Conservation (phyloP, 2,113 vertebrate genomes). For the Nothocercus nigrocapillus region DNA sequence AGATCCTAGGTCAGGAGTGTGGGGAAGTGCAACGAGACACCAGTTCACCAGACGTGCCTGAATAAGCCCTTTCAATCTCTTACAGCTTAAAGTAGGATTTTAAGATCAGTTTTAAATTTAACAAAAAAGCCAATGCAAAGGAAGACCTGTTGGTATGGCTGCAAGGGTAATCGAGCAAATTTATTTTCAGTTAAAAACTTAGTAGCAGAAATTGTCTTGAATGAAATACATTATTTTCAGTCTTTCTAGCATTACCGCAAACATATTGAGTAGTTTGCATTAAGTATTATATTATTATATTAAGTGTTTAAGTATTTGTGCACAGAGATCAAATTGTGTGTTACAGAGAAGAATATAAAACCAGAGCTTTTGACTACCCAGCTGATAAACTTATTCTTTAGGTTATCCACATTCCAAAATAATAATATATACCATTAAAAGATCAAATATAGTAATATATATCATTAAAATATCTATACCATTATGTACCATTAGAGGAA, state of each 20-base stretch:
- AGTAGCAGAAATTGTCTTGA: not conserved
- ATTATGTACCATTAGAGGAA: not conserved
- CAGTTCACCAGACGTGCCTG: not conserved
- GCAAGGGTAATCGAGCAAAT: not conserved
- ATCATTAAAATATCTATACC: too few species aligned
- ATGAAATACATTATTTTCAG: not conserved
- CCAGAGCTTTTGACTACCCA: not conserved
- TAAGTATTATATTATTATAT: too few species aligned
- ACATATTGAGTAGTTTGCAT: not conserved
- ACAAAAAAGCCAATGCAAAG: not conserved
- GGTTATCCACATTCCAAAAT: not conserved
- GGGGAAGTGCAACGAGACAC: not conserved
- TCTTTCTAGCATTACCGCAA: not conserved
- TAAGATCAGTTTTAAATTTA: not conserved
- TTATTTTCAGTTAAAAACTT: not conserved
- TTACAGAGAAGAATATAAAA: not conserved
- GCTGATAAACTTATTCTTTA: not conserved
- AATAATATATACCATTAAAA: not conserved
- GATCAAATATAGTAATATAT: too few species aligned
- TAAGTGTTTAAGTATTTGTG: not conserved
- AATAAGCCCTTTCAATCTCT: not conserved
- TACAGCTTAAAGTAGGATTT: not conserved
- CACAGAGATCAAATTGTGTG: not conserved
- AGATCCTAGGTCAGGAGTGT: not conserved
- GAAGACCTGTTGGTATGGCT: not conserved